Evolutionary conservation across 2,113 vertebrate genomes (phyloP), one percentile per base, ranked within the genome.

Genomic region (Tragulus kanchil): DNA sequence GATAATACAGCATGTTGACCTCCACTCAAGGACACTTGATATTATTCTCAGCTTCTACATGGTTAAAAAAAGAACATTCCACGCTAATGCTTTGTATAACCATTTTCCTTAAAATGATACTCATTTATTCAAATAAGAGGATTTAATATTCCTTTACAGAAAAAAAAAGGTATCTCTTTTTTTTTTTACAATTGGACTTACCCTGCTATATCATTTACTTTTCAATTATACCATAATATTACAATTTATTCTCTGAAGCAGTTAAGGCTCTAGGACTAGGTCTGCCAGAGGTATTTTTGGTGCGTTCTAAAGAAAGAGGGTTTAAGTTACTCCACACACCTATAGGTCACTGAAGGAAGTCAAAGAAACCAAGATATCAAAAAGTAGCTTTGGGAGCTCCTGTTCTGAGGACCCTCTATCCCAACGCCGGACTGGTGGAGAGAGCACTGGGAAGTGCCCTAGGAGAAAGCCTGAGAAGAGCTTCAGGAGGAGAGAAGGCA

Each of bases 71-170:
- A 26, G 58, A 25, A 67, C 19, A 94, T 58, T 82, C 64, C 59
- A 64, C 12, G 93, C 21, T 84, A 96, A 89, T 2, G 86, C 21
- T 95, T 90, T 42, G 42, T 54, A 48, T 64, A 71, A 88, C 8
- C 5, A 73, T 61, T 42, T 73, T 93, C 45, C 85, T 85, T 56
- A 83, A 94, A 84, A 77, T 77, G 56, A 10, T 26, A 77, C 58
- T 59, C 81, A 84, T 91, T 75, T n/a, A 84, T 42, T 90, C n/a
- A 67, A 67, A 59, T 23, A 25, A 75, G 19, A 96, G 73, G 10
- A 77, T 69, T 94, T 86, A 73, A 84, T 85, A 71, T 90, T 97
- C 12, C 69, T 89, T 17, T 56, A 89, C 59, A 65, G 56, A 64
- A 85, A 85, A 88, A 88, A 77, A 64, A 71, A 31, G 5, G 25